Conservation (phyloP, 2,888 invertebrate genomes). For the Cyaniris semiargus region DNA sequence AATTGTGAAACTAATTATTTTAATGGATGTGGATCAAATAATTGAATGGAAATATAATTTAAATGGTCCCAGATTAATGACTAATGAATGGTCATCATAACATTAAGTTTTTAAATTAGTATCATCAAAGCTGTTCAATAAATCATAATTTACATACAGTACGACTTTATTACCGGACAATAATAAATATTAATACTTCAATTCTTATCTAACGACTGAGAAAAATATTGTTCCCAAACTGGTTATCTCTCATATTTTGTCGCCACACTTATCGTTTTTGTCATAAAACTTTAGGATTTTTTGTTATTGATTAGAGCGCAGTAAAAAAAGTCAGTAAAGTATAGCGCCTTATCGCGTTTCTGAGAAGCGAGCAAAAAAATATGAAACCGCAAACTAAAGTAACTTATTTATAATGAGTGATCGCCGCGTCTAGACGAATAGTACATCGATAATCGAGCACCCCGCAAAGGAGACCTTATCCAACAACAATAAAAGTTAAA, state of each 20-base stretch:
- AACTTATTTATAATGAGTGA: slow-evolving; percentile 49
- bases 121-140: background rate
- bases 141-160: background rate
- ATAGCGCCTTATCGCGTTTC: slow-evolving; percentile 37
- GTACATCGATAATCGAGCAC: slow-evolving; percentile 7
- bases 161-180: background rate
- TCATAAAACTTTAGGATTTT: slow-evolving; percentile 22
- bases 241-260: slow-evolving; percentile 21
- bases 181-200: background rate
- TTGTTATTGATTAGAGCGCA: slow-evolving; percentile 41
- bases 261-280: slow-evolving; percentile 11
- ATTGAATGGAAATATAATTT: background rate
- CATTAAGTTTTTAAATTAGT: background rate
- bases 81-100: background rate
- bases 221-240: slow-evolving; percentile 13
- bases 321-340: slow-evolving; percentile 50
- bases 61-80: background rate
- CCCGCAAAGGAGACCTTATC: background rate
- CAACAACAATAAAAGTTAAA: slow-evolving; percentile 24
- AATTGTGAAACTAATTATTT: too few relatives aligned
- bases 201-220: slow-evolving; percentile 17
- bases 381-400: slow-evolving; percentile 45
- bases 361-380: slow-evolving; percentile 57
- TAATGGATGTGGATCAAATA: too few relatives aligned
- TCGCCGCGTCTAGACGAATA: slow-evolving; percentile 36